phyloP scores from a whole-genome alignment of 1,140 invertebrate species.

The Calosoma granatense region DNA sequence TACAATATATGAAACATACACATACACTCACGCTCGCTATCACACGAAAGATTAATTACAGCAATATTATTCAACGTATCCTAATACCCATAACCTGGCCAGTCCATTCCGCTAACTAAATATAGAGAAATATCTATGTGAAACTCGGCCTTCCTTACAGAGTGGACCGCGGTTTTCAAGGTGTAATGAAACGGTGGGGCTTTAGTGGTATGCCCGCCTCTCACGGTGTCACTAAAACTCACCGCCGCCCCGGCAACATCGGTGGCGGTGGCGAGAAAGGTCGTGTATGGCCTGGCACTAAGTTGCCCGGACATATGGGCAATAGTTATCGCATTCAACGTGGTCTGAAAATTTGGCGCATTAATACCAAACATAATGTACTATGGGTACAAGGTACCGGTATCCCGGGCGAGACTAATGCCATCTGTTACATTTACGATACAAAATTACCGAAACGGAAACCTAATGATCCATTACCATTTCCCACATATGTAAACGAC shows the following conservation, averaged over 20 bases:
- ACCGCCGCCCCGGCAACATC: constrained; percentile 84
- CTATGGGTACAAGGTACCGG: constrained; percentile 74
- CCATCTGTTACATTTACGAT: constrained; percentile 75
- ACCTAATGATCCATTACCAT: constrained; percentile 51
- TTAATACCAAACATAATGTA: constrained; percentile 90
- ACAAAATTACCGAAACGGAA: constrained; percentile 55
- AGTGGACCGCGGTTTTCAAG: constrained; percentile 93
- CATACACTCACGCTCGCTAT: no score
- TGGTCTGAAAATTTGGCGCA: constrained; percentile 76
- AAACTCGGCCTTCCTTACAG: constrained; percentile 39
- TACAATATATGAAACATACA: no score
- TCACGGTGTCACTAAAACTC: constrained; percentile 92
- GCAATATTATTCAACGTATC: no score
- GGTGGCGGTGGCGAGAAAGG: constrained; percentile 74
- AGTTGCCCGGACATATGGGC: constrained; percentile 97
- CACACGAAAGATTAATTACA: no score
- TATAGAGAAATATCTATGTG: constrained; percentile 11
- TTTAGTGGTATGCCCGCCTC: constrained; percentile 88
- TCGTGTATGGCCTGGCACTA: constrained; percentile 87
- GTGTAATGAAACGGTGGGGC: constrained; percentile 92
- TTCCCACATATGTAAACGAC: constrained; percentile 66
- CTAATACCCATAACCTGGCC: no score
- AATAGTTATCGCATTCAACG: constrained; percentile 58
- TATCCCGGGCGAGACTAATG: constrained; percentile 71
- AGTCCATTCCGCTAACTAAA: constrained; percentile 11